Conservation (phyloP, 2,888 invertebrate genomes). For the Euplexia lucipara region DNA sequence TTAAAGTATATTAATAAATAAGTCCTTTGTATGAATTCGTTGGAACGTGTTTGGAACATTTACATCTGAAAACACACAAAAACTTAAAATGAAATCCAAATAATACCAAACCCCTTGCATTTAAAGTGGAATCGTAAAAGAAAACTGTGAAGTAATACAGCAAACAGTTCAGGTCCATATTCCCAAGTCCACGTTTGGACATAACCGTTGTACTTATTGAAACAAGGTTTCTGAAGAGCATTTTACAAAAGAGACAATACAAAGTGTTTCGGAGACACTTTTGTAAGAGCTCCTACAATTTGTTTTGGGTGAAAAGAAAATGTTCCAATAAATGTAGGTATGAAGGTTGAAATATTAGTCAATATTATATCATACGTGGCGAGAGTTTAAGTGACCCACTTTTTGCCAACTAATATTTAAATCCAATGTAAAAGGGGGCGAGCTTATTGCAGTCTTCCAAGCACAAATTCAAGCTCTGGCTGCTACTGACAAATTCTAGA, state of each 20-base stretch:
- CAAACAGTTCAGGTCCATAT: conserved; percentile 45
- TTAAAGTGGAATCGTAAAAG: conserved; percentile 40
- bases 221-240: conserved; percentile 65
- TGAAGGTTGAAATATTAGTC: too few relatives aligned
- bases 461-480: too few relatives aligned
- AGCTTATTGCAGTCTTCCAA: too few relatives aligned
- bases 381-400: too few relatives aligned
- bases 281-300: conserved; percentile 55
- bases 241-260: conserved; percentile 68
- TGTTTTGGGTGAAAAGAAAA: conserved; percentile 10
- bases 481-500: too few relatives aligned
- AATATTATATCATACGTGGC: too few relatives aligned
- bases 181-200: conserved; percentile 51
- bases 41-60: neutral
- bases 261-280: conserved; percentile 65
- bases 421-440: too few relatives aligned
- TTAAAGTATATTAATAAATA: too few relatives aligned
- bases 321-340: too few relatives aligned
- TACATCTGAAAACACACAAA: neutral
- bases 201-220: conserved; percentile 61
- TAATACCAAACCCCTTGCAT: neutral
- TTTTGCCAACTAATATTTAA: too few relatives aligned
- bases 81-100: neutral
- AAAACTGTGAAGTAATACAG: conserved; percentile 28
- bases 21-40: too few relatives aligned